phyloP scores from a whole-genome alignment of 2,888 invertebrate genomes.

The Drymonia ruficornis region DNA sequence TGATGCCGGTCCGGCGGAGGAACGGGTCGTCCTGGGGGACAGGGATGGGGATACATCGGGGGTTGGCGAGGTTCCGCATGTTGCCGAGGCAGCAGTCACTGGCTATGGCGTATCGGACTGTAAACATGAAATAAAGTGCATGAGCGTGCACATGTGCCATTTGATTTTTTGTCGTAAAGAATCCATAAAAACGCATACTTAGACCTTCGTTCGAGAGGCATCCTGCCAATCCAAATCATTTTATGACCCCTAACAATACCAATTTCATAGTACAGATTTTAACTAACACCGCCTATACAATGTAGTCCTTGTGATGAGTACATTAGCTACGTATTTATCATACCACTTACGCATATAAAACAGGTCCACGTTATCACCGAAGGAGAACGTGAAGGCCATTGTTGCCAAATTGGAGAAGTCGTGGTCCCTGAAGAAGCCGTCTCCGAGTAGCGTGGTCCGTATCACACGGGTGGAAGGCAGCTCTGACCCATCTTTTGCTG shows the following conservation, averaged over 20 bases:
- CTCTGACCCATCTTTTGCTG: constrained; percentile 44
- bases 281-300: too few relatives aligned
- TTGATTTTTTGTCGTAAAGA: not conserved
- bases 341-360: constrained; percentile 35
- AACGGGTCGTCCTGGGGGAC: constrained; percentile 54
- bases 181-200: not conserved
- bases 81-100: constrained; percentile 48
- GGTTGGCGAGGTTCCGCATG: constrained; percentile 40
- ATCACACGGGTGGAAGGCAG: constrained; percentile 47
- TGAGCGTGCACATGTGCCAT: too few relatives aligned
- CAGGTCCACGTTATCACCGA: constrained; percentile 43
- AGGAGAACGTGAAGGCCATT: constrained; percentile 32
- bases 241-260: too few relatives aligned
- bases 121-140: not conserved
- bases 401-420: constrained; percentile 42
- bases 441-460: constrained; percentile 44
- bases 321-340: too few relatives aligned
- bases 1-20: constrained; percentile 42
- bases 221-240: too few relatives aligned
- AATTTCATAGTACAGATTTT: too few relatives aligned
- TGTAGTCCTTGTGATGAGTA: too few relatives aligned
- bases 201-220: not conserved
- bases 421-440: constrained; percentile 40
- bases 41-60: constrained; percentile 44
- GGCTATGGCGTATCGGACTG: constrained; percentile 33